Conservation (phyloP, 2,113 vertebrate species). For the Pampusana beccarii region DNA sequence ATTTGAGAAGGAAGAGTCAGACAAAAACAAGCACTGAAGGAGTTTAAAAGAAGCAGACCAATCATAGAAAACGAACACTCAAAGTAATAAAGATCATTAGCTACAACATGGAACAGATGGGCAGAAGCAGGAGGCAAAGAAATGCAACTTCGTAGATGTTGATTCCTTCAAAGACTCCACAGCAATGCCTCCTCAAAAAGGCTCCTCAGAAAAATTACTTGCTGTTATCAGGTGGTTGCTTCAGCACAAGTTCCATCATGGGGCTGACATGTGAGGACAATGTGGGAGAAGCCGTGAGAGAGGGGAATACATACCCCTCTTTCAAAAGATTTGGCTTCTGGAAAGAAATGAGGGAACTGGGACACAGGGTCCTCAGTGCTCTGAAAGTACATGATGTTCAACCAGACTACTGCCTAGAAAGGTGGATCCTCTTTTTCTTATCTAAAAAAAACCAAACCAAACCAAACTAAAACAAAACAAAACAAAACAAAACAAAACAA, state of each 20-base stretch:
- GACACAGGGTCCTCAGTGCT: background rate
- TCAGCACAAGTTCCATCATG: background rate
- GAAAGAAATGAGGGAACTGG: background rate
- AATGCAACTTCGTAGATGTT: background rate
- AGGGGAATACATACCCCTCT: background rate
- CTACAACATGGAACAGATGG: background rate
- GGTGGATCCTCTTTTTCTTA: background rate
- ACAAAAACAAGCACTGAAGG: background rate
- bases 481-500: too few species aligned
- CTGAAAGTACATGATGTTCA: background rate
- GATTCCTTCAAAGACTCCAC: background rate
- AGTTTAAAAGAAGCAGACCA: background rate
- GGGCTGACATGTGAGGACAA: background rate
- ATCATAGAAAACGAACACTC: background rate
- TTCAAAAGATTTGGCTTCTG: background rate
- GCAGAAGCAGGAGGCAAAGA: background rate
- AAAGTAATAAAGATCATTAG: background rate
- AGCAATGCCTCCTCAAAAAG: background rate
- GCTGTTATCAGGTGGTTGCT: background rate
- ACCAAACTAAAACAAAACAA: too few species aligned
- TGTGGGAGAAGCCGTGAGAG: background rate
- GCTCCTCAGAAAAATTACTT: background rate
- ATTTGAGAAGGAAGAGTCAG: background rate
- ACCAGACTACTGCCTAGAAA: background rate
- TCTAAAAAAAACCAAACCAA: too few species aligned